Conservation (phyloP, 2,113 vertebrate genomes). For the Sylvietta virens region DNA sequence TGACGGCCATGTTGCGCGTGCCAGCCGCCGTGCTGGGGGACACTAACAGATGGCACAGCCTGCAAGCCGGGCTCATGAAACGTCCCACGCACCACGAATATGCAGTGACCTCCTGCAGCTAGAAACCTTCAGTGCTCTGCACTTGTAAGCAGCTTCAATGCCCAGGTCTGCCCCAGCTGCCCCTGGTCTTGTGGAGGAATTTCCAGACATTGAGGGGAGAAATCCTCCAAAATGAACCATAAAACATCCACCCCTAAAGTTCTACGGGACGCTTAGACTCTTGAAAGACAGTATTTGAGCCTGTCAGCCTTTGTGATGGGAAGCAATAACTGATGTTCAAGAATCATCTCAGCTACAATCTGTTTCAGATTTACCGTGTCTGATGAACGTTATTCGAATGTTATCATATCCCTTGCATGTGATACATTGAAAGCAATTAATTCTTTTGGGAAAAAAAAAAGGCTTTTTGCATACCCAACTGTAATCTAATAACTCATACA, state of each 20-base stretch:
- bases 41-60: neutral
- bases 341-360: neutral
- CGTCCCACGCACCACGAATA: neutral
- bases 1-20: neutral
- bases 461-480: neutral
- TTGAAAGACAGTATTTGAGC: neutral
- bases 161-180: rapidly evolving
- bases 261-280: neutral
- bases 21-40: neutral
- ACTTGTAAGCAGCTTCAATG: neutral
- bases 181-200: neutral
- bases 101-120: neutral
- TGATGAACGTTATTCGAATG: neutral
- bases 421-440: neutral
- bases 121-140: neutral
- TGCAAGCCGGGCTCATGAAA: neutral
- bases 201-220: neutral
- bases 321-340: neutral
- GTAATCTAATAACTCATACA: neutral
- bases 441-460: neutral
- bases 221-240: neutral
- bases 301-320: neutral
- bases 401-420: neutral
- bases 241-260: neutral
- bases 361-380: neutral